A percentile compares a stretch with the other conserved stretches of the same genome.
These are phyloP conservation scores for Carapus acus DNA, from an alignment of 2,797 vertebrate species.

Conservation along the genomic window DNA sequence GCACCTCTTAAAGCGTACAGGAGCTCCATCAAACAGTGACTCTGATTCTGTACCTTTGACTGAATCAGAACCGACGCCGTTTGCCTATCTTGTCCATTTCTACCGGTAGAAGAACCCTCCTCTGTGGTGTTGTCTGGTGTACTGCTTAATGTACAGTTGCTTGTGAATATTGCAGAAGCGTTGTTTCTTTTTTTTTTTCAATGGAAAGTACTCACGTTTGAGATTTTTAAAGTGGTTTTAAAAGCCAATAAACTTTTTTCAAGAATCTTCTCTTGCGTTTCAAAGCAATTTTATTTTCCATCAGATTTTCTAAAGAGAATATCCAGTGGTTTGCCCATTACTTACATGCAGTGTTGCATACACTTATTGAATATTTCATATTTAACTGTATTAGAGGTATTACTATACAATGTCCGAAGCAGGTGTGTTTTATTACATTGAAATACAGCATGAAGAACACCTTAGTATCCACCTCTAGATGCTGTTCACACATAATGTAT, in stretches of 20 bases:
- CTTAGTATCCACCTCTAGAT: too few species aligned
- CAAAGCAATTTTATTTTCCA: constrained; percentile 2
- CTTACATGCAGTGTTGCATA: too few species aligned
- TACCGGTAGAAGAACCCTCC: constrained; percentile 84
- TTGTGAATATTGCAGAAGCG: constrained; percentile 94
- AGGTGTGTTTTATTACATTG: too few species aligned
- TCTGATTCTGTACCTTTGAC: constrained; percentile 81
- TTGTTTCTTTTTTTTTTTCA: constrained; percentile 90
- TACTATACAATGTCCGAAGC: too few species aligned
- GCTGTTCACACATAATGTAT: too few species aligned
- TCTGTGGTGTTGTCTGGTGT: constrained; percentile 92
- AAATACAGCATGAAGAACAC: too few species aligned
- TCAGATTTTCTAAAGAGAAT: too few species aligned
- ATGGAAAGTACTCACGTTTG: constrained; percentile 99
- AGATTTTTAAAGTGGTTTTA: constrained; percentile 99
- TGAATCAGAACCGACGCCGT: constrained; percentile 79
- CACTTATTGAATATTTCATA: too few species aligned
- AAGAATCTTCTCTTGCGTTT: constrained; percentile 59
- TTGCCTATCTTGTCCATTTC: constrained; percentile 85
- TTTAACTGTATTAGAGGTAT: too few species aligned
- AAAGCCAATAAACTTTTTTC: constrained; percentile 98
- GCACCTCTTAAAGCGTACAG: constrained; percentile 83
- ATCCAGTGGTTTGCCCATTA: too few species aligned
- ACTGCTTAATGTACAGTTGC: constrained; percentile 98
- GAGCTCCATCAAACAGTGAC: constrained; percentile 85